phyloP scores from a whole-genome alignment of 35 echinoderm and acorn worm species.

The Eucidaris tribuloides region DNA sequence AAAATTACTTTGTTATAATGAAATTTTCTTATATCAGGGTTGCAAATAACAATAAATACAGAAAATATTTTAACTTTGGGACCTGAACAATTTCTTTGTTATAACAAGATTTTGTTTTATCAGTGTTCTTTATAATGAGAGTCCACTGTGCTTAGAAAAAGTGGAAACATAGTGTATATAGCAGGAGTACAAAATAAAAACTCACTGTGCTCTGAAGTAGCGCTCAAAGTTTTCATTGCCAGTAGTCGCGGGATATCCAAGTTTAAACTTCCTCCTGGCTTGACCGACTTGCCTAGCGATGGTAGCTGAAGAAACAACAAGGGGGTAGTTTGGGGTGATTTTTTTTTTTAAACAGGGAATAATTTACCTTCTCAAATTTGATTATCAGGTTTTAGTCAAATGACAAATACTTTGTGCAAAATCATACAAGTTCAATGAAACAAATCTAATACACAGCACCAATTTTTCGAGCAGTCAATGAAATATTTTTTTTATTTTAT shows the following conservation, averaged over 20 bases:
- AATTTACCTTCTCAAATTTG: not conserved
- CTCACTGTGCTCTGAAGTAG: conserved; percentile 72
- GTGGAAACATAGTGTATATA: not conserved
- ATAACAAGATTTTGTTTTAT: no score
- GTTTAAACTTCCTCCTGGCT: conserved; percentile 45
- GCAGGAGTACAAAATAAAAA: not conserved
- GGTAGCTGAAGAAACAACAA: conserved; percentile 21
- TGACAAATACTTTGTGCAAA: not conserved
- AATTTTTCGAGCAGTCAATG: not conserved
- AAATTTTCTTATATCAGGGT: no score
- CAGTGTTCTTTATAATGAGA: no score
- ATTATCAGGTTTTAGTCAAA: no score
- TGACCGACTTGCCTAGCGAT: conserved; percentile 46
- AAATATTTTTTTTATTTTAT: not conserved
- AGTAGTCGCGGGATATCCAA: conserved; percentile 26
- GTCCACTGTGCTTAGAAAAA: no score
- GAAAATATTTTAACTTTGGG: not conserved
- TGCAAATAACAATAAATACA: no score
- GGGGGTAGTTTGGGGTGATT: no score
- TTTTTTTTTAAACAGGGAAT: not conserved
- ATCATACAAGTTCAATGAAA: not conserved
- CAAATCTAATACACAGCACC: not conserved
- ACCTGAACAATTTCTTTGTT: not conserved
- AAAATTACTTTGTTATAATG: no score
- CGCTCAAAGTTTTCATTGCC: conserved; percentile 59